Evolutionary conservation across 2,113 vertebrate species (phyloP).

Genomic region (Pituophis catenifer): DNA sequence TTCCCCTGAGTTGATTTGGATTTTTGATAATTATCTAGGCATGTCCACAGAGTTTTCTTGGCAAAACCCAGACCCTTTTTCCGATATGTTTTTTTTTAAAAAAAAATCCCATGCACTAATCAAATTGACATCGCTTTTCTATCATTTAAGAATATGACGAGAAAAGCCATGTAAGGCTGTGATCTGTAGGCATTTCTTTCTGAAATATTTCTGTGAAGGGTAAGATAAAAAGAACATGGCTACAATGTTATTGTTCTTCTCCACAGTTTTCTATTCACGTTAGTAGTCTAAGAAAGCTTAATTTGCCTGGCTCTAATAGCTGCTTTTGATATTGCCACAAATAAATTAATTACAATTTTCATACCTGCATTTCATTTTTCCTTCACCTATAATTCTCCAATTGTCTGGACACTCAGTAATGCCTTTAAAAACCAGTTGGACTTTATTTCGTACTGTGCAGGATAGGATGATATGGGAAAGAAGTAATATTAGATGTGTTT

Average conservation of each 20-base stretch:
- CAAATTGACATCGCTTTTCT: background rate
- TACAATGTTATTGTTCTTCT: constrained; percentile 31
- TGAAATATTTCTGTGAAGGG: background rate
- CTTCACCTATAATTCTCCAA: constrained; percentile 76
- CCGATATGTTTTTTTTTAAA: background rate
- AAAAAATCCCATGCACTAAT: background rate
- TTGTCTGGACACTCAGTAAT: constrained; percentile 76
- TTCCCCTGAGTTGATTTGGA: background rate
- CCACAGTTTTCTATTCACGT: constrained; percentile 37
- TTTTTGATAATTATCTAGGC: background rate
- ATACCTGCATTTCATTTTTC: constrained; percentile 61
- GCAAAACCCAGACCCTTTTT: background rate
- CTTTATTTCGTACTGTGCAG: constrained; percentile 40
- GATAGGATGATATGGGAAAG: constrained; percentile 11
- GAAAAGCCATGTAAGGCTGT: constrained; percentile 46
- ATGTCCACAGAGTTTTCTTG: background rate
- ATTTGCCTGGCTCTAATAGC: constrained; percentile 59
- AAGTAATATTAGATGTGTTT: constrained; percentile 55
- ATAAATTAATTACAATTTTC: constrained; percentile 73
- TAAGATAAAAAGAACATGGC: background rate
- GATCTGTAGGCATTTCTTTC: constrained; percentile 26
- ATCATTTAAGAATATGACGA: background rate
- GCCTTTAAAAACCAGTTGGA: constrained; percentile 71
- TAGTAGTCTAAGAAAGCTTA: constrained; percentile 36
- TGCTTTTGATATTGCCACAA: constrained; percentile 59